A percentile compares a stretch with the other conserved stretches of the same genome.
phyloP scores from a whole-genome alignment of 2,113 vertebrate species.

The Bambusicola thoracicus region DNA sequence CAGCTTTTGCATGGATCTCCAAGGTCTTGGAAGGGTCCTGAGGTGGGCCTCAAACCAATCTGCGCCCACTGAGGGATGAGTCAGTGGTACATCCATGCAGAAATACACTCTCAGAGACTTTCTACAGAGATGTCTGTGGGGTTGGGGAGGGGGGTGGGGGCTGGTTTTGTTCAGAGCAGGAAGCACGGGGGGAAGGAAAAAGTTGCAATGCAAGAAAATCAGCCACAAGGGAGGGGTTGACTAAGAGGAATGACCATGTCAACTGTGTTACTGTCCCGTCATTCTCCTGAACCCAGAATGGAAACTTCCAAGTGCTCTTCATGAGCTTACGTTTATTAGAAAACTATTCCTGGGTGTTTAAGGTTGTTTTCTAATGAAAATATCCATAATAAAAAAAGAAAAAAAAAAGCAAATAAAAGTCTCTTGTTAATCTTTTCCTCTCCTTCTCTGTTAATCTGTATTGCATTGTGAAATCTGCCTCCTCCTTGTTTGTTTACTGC shows the following conservation, averaged over 20 bases:
- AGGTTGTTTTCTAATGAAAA: constrained; percentile 76
- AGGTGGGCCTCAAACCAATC: not conserved
- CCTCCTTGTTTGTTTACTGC: constrained; percentile 24
- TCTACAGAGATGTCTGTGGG: constrained; percentile 1
- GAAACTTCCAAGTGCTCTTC: constrained; percentile 73
- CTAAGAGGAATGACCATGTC: constrained; percentile 64
- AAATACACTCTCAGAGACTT: constrained; percentile 35
- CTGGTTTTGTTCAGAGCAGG: not conserved
- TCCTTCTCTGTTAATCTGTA: constrained; percentile 21
- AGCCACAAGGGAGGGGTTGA: constrained; percentile 54
- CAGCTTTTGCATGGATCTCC: constrained; percentile 45
- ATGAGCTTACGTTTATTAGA: constrained; percentile 71
- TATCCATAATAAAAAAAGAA: constrained; percentile 65
- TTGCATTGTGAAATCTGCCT: constrained; percentile 24
- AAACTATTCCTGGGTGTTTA: constrained; percentile 72
- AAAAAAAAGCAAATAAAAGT: constrained; percentile 51
- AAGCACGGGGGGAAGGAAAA: not conserved
- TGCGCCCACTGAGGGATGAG: not conserved
- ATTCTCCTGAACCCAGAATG: constrained; percentile 70
- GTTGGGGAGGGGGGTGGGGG: not conserved
- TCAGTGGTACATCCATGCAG: not conserved
- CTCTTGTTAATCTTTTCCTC: constrained; percentile 50
- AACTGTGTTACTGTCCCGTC: constrained; percentile 70
- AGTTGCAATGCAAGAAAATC: constrained; percentile 15
- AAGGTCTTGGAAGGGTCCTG: not conserved